Percentiles rank a stretch among this genome's conserved stretches.
Evolutionary conservation across 2,113 vertebrate genomes (phyloP).

Genomic region (Phocoena sinus): DNA sequence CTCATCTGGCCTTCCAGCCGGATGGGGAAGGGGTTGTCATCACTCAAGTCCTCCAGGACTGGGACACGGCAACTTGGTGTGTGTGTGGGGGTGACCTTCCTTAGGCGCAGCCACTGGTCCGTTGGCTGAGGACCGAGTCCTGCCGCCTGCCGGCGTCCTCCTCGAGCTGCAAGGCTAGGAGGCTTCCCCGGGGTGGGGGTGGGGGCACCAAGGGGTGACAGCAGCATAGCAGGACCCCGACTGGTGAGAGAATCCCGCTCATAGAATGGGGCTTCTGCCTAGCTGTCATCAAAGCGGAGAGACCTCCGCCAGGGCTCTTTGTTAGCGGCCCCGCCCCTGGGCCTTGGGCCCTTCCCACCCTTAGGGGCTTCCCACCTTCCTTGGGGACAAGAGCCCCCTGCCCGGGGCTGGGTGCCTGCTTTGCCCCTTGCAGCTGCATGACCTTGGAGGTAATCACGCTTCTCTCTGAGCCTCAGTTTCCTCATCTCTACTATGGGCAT

Average conservation of each 20-base stretch:
- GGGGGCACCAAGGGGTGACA: too few relatives aligned
- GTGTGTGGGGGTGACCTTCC: background rate
- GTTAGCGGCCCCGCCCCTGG: too few relatives aligned
- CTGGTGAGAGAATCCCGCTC: background rate
- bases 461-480: background rate
- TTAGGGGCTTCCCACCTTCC: background rate
- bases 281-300: fast-evolving
- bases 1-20: background rate
- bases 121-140: fast-evolving
- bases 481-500: background rate
- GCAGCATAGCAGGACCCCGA: background rate
- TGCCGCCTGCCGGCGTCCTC: background rate
- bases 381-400: background rate
- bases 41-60: background rate
- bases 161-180: background rate
- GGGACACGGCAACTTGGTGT: fast-evolving
- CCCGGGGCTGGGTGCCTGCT: background rate
- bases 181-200: background rate
- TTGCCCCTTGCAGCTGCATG: fast-evolving
- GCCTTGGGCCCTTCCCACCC: background rate
- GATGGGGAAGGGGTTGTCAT: fast-evolving
- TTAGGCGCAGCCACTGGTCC: background rate
- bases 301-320: fast-evolving
- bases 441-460: background rate
- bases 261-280: background rate